Evolutionary conservation across 1,140 invertebrate species (phyloP).

Genomic region (Bilobella aurantiaca): DNA sequence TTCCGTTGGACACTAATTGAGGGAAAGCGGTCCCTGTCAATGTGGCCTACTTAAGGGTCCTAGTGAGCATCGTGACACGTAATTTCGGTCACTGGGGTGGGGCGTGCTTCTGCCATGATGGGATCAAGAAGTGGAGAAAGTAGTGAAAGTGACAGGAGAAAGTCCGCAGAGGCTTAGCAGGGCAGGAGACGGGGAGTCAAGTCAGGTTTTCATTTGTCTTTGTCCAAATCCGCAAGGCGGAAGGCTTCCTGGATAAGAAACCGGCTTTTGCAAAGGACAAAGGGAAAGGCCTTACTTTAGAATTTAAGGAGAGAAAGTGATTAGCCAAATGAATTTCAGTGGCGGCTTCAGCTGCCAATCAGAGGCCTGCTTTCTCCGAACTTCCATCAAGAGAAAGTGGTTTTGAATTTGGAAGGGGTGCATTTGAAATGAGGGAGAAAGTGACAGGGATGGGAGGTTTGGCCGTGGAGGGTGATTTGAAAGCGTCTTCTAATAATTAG

Average conservation of each 20-base stretch:
- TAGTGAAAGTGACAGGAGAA: constrained; percentile 1
- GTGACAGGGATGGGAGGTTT: not conserved
- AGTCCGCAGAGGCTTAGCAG: not conserved
- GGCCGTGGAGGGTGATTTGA: not conserved
- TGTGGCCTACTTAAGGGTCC: not conserved
- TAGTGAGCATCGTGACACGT: not conserved
- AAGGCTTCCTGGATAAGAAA: too few relatives aligned
- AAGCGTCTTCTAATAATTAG: not conserved
- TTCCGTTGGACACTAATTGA: not conserved
- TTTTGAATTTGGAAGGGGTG: not conserved
- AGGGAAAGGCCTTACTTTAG: not conserved
- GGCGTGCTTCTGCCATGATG: not conserved
- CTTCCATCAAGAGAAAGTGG: too few relatives aligned
- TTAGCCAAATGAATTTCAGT: constrained; percentile 1
- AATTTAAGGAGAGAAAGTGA: not conserved
- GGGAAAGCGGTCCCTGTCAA: not conserved
- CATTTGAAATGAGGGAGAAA: not conserved
- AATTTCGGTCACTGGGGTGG: not conserved
- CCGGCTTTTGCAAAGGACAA: not conserved
- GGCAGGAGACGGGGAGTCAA: not conserved
- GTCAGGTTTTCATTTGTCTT: constrained; percentile 7
- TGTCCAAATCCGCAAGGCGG: too few relatives aligned
- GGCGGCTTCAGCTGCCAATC: not conserved
- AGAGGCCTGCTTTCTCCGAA: not conserved
- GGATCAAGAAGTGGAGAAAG: too few relatives aligned